A percentile compares a stretch with the other conserved stretches of the same genome.
phyloP scores from a whole-genome alignment of 2,888 invertebrate genomes.

The Resseliella maxima region DNA sequence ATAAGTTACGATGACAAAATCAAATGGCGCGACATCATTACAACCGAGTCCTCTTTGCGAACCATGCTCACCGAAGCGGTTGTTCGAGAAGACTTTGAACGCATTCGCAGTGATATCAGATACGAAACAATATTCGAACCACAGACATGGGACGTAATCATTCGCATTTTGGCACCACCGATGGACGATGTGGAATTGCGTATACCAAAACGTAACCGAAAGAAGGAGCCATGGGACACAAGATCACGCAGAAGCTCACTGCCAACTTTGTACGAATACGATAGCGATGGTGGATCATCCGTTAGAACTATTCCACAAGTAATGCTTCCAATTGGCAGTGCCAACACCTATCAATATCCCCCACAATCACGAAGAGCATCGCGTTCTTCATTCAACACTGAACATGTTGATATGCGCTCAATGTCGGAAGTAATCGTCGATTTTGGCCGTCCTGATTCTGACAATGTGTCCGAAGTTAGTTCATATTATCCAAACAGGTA shows the following conservation, averaged over 20 bases:
- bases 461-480: slow-evolving; percentile 81
- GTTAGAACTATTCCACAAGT: slow-evolving; percentile 71
- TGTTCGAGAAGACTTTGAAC: slow-evolving; percentile 86
- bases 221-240: slow-evolving; percentile 86
- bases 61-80: slow-evolving; percentile 84
- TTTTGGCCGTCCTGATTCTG: slow-evolving; percentile 79
- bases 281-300: slow-evolving; percentile 86
- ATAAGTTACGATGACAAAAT: slow-evolving; percentile 85
- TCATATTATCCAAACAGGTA: slow-evolving; percentile 68
- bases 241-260: slow-evolving; percentile 85
- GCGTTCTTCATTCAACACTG: slow-evolving; percentile 77
- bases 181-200: slow-evolving; percentile 70
- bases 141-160: slow-evolving; percentile 93
- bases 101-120: slow-evolving; percentile 82
- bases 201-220: slow-evolving; percentile 70
- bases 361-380: slow-evolving; percentile 69
- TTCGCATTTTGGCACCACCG: slow-evolving; percentile 79
- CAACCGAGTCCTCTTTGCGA: slow-evolving; percentile 83
- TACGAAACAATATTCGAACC: slow-evolving; percentile 87
- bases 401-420: slow-evolving; percentile 83
- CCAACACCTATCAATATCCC: slow-evolving; percentile 62
- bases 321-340: slow-evolving; percentile 61
- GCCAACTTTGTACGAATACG: slow-evolving; percentile 89
- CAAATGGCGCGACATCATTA: slow-evolving; percentile 91
- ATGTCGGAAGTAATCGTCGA: slow-evolving; percentile 94